Evolutionary conservation across 2,888 invertebrate genomes (phyloP).

Genomic region (Bembecia ichneumoniformis): DNA sequence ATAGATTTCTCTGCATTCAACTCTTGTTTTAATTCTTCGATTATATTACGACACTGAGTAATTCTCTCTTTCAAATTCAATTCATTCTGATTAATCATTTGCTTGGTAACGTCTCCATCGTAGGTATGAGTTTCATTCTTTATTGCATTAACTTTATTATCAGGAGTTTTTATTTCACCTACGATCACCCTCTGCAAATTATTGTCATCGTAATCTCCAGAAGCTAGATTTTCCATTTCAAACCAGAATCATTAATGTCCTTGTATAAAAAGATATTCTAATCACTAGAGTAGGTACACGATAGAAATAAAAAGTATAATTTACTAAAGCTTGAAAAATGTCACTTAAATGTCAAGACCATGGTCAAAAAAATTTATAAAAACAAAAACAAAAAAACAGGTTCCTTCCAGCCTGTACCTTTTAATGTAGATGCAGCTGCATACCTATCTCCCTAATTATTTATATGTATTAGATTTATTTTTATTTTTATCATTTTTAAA

Average conservation of each 20-base stretch:
- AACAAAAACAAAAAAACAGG: no score
- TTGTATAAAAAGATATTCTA: no score
- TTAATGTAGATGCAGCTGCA: no score
- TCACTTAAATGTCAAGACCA: no score
- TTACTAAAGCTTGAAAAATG: no score
- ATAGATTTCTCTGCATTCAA: slow-evolving; percentile 50
- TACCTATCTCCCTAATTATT: no score
- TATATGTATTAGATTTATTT: no score
- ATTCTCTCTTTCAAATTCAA: slow-evolving; percentile 48
- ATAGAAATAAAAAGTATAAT: no score
- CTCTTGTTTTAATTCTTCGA: slow-evolving; percentile 52
- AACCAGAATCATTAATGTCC: background rate
- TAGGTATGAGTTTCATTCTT: slow-evolving; percentile 1
- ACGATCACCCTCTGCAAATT: background rate
- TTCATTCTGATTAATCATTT: slow-evolving; percentile 42
- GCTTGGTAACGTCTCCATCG: slow-evolving; percentile 22
- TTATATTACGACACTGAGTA: slow-evolving; percentile 46
- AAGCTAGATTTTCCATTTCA: slow-evolving; percentile 35
- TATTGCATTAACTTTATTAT: background rate
- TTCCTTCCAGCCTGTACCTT: no score
- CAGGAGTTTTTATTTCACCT: background rate
- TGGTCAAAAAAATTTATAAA: no score
- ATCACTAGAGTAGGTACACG: no score
- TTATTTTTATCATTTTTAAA: no score
- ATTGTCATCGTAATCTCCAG: slow-evolving; percentile 32